Percentiles rank a stretch among this genome's conserved stretches.
Evolutionary conservation across 2,888 invertebrate species (phyloP).

Genomic region (Platycnemis pennipes): DNA sequence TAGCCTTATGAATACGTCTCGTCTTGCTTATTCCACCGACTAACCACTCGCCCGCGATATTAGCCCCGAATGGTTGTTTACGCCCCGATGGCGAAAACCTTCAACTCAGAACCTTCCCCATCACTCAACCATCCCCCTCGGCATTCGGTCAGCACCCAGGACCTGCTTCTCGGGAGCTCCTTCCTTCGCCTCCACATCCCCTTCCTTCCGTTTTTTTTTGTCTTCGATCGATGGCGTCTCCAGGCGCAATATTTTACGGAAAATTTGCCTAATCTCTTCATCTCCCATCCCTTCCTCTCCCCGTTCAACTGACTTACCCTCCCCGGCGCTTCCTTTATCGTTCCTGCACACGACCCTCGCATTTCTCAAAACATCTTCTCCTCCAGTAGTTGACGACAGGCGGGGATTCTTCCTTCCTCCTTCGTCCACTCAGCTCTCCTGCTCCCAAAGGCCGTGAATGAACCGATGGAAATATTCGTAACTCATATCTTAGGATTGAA

Average conservation of each 20-base stretch:
- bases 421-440: not conserved
- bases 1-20: not conserved
- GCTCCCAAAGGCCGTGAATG: no score
- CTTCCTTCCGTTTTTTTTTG: not conserved
- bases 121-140: not conserved
- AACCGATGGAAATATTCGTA: no score
- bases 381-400: not conserved
- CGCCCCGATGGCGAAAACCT: not conserved
- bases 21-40: not conserved
- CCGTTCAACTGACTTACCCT: not conserved
- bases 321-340: not conserved
- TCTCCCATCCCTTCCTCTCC: not conserved
- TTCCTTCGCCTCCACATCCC: not conserved
- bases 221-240: not conserved
- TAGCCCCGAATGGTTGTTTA: not conserved
- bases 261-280: constrained; percentile 50
- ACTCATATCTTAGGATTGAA: no score
- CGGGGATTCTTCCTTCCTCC: not conserved
- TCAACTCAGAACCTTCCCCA: not conserved
- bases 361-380: not conserved
- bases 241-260: constrained; percentile 10
- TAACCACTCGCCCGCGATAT: not conserved
- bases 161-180: not conserved
- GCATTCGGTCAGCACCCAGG: not conserved
- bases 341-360: no score